Evolutionary conservation across 2,113 vertebrate genomes (phyloP).

Genomic region (Drymodes brunneopygia): DNA sequence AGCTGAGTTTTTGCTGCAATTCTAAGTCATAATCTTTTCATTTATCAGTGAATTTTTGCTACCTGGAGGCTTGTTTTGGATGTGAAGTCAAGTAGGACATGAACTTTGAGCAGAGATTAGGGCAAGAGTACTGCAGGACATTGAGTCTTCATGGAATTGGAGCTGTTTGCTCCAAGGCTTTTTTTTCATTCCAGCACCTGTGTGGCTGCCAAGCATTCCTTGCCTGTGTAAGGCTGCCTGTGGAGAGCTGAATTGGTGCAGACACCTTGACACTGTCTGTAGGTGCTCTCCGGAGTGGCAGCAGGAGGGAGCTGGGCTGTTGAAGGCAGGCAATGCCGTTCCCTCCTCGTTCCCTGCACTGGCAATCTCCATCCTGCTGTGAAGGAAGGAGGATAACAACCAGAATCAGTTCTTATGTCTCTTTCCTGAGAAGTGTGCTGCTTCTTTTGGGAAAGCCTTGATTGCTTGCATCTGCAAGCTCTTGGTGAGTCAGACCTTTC

Average conservation of each 20-base stretch:
- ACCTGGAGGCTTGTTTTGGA: not conserved
- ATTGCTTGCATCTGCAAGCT: not conserved
- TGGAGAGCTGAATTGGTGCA: not conserved
- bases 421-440: not conserved
- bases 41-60: not conserved
- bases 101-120: not conserved
- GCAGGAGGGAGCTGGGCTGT: not conserved
- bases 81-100: not conserved
- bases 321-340: not conserved
- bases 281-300: not conserved
- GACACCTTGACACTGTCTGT: not conserved
- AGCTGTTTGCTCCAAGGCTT: not conserved
- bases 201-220: not conserved
- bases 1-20: not conserved
- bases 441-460: not conserved
- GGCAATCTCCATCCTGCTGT: not conserved
- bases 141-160: not conserved
- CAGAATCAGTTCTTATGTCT: not conserved
- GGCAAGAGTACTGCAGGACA: not conserved
- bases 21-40: not conserved
- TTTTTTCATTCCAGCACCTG: not conserved
- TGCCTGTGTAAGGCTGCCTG: not conserved
- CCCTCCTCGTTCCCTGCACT: fast-evolving
- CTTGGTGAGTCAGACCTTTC: not conserved
- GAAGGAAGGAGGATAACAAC: not conserved